These are phyloP conservation scores for Oryctolagus cuniculus DNA, from an alignment of 2,113 vertebrate genomes.

Conservation along the genomic window DNA sequence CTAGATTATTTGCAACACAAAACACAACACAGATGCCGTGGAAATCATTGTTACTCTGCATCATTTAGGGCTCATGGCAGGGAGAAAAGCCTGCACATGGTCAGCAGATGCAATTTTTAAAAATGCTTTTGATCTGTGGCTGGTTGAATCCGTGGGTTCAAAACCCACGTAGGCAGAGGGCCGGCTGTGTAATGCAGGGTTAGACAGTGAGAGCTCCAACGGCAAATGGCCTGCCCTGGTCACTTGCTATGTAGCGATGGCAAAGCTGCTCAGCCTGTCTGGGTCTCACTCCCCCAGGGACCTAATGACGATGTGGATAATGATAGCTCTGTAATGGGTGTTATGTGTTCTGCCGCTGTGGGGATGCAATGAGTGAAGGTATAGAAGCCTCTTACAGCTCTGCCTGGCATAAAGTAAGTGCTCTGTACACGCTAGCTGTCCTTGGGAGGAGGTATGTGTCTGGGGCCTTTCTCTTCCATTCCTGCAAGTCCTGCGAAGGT, in stretches of 20 bases:
- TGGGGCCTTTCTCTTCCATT: background rate
- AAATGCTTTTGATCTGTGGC: background rate
- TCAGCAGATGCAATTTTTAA: background rate
- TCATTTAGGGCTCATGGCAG: background rate
- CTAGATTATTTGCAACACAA: background rate
- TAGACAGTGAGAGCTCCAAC: background rate
- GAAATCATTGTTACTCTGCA: background rate
- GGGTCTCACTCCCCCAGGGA: fast-evolving
- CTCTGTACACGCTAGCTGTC: background rate
- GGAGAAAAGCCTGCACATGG: background rate
- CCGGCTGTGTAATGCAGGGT: background rate
- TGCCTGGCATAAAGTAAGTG: background rate
- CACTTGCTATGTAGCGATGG: background rate
- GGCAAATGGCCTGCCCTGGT: background rate
- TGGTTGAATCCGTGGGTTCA: background rate
- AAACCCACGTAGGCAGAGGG: no score
- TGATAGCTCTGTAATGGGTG: background rate
- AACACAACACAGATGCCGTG: background rate
- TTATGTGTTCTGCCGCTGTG: background rate
- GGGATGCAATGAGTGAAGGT: background rate
- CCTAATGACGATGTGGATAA: background rate
- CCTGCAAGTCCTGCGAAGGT: background rate
- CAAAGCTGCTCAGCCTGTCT: background rate
- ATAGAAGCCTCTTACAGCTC: background rate
- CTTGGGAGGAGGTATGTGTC: background rate